Percentiles rank a stretch among this genome's conserved stretches.
phyloP scores from a whole-genome alignment of 1,140 invertebrate genomes.

The Yoshiicerus persimilis region DNA sequence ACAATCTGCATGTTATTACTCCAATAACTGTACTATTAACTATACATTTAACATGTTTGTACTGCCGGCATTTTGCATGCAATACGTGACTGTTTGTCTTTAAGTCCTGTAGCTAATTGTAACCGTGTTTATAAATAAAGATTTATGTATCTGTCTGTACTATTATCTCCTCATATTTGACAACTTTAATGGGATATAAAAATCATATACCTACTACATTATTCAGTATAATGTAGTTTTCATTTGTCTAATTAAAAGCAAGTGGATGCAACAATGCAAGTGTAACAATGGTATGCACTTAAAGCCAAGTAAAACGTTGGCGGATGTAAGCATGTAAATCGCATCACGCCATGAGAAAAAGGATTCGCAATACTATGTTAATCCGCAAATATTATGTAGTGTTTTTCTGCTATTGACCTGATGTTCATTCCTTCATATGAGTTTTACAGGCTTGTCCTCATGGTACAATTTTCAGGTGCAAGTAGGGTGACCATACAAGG shows the following conservation, averaged over 20 bases:
- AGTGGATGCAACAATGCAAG: neutral
- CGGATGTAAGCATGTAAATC: neutral
- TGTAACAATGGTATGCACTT: neutral
- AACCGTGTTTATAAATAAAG: too few species aligned
- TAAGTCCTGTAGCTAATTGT: too few species aligned
- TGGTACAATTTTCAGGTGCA: neutral
- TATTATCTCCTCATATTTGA: too few species aligned
- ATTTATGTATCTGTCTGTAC: too few species aligned
- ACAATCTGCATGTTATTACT: too few species aligned
- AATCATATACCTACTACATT: too few species aligned
- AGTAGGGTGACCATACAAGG: neutral
- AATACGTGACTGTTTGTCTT: too few species aligned
- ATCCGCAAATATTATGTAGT: neutral
- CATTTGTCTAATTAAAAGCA: neutral
- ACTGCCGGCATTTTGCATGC: too few species aligned
- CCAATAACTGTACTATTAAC: too few species aligned
- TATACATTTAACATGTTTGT: too few species aligned
- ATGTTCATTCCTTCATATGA: neutral
- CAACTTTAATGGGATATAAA: too few species aligned
- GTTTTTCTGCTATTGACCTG: neutral
- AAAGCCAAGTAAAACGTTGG: neutral
- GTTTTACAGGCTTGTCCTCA: neutral
- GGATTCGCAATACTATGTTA: neutral
- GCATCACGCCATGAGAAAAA: slow-evolving; percentile 3
- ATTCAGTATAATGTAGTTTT: too few species aligned